These are phyloP conservation scores for Lepidonotus clava DNA, from an alignment of 2,888 invertebrate genomes.

Conservation along the genomic window DNA sequence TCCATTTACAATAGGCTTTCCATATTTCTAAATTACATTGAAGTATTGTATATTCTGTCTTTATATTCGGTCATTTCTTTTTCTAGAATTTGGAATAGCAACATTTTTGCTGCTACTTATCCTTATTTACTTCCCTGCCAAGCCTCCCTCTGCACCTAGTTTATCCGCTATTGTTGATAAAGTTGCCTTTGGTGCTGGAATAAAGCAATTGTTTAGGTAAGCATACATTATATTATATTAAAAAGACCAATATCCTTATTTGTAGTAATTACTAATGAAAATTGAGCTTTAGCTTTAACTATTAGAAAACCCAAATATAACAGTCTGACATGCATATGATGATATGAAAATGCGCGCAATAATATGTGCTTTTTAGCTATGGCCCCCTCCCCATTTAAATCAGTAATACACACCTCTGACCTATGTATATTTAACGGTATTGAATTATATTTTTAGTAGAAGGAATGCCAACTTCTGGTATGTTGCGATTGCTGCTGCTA, in stretches of 20 bases:
- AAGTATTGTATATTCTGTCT: no score
- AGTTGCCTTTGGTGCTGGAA: background rate
- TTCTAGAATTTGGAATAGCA: conserved; percentile 19
- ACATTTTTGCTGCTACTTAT: background rate
- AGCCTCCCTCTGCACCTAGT: conserved; percentile 18
- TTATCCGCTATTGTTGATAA: background rate
- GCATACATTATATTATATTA: background rate
- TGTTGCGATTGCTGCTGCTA: background rate
- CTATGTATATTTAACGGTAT: no score
- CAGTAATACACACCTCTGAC: no score
- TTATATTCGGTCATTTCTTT: no score
- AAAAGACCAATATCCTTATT: background rate
- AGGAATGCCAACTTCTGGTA: conserved; percentile 16
- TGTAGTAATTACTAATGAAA: background rate
- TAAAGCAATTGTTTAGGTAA: conserved; percentile 5
- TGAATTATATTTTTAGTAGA: conserved; percentile 3
- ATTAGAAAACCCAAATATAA: no score
- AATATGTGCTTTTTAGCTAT: no score
- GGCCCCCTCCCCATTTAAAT: no score
- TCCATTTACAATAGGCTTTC: no score
- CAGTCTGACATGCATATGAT: no score
- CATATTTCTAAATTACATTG: no score
- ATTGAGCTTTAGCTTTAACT: no score
- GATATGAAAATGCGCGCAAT: no score
- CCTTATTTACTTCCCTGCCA: background rate